phyloP scores from a whole-genome alignment of 2,888 invertebrate genomes.

The Scaptodrosophila latifasciaeformis region DNA sequence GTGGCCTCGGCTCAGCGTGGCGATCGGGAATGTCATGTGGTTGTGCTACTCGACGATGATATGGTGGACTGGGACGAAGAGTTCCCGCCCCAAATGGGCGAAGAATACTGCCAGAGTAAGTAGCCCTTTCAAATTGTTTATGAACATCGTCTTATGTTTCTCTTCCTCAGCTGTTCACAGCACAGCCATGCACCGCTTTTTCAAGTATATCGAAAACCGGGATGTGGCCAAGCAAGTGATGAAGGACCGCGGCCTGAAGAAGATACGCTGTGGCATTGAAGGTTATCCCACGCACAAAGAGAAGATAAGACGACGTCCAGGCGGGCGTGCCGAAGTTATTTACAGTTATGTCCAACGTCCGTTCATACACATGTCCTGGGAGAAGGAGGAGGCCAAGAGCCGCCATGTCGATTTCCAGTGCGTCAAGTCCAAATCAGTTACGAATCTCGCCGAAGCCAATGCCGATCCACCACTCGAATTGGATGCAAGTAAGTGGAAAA shows the following conservation, averaged over 20 bases:
- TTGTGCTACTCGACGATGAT: slow-evolving; percentile 96
- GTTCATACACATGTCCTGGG: slow-evolving; percentile 95
- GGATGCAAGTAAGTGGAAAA: slow-evolving; percentile 69
- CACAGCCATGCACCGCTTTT: slow-evolving; percentile 97
- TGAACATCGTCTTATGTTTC: neutral
- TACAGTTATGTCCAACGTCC: slow-evolving; percentile 99
- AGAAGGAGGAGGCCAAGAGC: slow-evolving; percentile 99
- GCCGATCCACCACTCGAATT: slow-evolving; percentile 85
- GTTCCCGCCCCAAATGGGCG: slow-evolving; percentile 99
- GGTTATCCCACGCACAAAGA: slow-evolving; percentile 99
- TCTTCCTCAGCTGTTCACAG: slow-evolving; percentile 85
- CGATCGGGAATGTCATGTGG: slow-evolving; percentile 98
- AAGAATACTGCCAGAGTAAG: slow-evolving; percentile 96
- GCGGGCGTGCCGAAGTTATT: slow-evolving; percentile 93
- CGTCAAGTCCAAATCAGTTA: slow-evolving; percentile 97
- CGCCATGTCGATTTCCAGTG: slow-evolving; percentile 99
- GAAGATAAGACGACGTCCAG: slow-evolving; percentile 96
- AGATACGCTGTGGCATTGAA: slow-evolving; percentile 98
- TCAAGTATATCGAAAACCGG: slow-evolving; percentile 99
- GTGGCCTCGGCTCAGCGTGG: slow-evolving; percentile 94
- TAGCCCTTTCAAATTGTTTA: slow-evolving; percentile 7
- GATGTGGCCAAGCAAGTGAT: slow-evolving; percentile 99
- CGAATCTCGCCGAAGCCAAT: slow-evolving; percentile 95
- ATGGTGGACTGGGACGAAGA: slow-evolving; percentile 98
- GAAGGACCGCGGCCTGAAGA: slow-evolving; percentile 98